Evolutionary conservation across 2,797 vertebrate genomes (phyloP).

Genomic region (Trichosurus vulpecula): DNA sequence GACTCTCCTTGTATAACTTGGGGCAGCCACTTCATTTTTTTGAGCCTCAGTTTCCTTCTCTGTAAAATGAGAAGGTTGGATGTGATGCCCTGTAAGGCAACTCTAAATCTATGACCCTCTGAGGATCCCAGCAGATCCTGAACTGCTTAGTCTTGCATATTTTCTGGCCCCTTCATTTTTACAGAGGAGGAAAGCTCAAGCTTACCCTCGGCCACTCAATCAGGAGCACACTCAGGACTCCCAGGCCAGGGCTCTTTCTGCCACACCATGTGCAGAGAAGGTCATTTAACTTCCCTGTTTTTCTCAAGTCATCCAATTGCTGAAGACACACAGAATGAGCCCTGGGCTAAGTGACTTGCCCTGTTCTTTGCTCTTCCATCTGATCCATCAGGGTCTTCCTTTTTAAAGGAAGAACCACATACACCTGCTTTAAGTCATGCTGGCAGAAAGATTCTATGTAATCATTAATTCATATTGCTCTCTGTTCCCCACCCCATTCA

Average conservation of each 20-base stretch:
- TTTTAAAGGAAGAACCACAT: conserved; percentile 10
- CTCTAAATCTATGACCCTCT: background rate
- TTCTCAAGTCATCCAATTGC: background rate
- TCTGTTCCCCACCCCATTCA: background rate
- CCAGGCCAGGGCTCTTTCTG: fast-evolving
- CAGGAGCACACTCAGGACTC: too few species aligned
- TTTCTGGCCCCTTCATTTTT: background rate
- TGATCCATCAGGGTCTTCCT: background rate
- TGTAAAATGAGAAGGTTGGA: background rate
- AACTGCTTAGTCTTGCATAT: background rate
- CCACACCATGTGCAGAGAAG: background rate
- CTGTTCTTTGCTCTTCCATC: background rate
- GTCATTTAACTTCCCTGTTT: background rate
- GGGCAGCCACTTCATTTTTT: background rate
- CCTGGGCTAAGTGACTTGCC: background rate
- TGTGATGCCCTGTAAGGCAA: background rate
- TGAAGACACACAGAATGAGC: background rate
- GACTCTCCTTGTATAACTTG: background rate
- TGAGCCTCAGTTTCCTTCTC: background rate
- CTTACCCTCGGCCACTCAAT: background rate
- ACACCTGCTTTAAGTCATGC: background rate
- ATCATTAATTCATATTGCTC: background rate
- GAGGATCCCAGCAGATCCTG: background rate
- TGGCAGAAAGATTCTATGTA: background rate
- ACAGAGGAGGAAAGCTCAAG: background rate